Conservation (phyloP, 92 coral and sea anemone species). For the Palythoa grandiflora region DNA sequence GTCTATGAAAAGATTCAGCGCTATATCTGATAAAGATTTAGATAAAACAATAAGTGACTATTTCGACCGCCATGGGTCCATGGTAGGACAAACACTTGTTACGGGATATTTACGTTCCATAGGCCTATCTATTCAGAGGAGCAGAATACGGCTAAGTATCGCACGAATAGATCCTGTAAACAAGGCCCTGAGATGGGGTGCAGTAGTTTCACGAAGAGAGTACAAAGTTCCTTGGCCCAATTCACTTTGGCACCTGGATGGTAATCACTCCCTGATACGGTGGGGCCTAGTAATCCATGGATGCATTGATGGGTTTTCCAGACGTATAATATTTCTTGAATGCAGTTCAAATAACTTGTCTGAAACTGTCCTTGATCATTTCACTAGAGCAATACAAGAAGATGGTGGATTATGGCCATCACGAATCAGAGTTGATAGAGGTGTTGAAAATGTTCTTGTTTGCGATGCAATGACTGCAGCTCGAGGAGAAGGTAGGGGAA, state of each 20-base stretch:
- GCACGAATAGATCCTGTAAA: not conserved
- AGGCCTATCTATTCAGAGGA: not conserved
- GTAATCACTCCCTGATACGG: not conserved
- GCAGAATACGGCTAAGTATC: not conserved
- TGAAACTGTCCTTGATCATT: not conserved
- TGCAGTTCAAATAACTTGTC: not conserved
- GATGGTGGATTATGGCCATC: not conserved
- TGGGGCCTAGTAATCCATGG: conserved; percentile 35
- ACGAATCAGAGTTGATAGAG: not conserved
- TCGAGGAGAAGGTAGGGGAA: not conserved
- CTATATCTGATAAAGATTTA: no score
- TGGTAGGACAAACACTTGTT: not conserved
- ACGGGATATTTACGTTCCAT: not conserved
- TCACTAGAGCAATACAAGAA: not conserved
- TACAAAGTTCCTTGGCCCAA: not conserved
- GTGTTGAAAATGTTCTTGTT: not conserved
- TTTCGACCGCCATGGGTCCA: not conserved
- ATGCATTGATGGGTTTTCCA: conserved; percentile 52
- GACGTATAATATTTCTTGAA: not conserved
- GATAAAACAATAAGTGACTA: not conserved
- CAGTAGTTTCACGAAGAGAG: not conserved
- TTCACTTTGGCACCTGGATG: not conserved
- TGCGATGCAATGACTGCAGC: not conserved
- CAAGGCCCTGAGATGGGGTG: not conserved
- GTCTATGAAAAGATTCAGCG: not conserved